Evolutionary conservation across 2,888 invertebrate genomes (phyloP), one percentile per base, ranked within the genome.

Genomic region (Rhynchonema sp.): DNA sequence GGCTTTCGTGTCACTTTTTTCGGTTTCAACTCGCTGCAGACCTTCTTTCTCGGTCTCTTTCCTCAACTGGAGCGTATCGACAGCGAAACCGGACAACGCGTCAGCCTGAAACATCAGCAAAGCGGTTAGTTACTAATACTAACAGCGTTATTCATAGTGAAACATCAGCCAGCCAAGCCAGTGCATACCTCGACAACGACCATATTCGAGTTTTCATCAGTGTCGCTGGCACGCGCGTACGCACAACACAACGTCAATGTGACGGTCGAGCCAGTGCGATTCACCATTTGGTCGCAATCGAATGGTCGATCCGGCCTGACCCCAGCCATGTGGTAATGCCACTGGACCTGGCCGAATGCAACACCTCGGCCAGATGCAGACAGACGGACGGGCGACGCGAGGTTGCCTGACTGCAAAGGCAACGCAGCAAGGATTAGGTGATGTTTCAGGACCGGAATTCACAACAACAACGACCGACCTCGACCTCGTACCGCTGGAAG

Each of bases 321-420:
- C 1, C 65, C 62, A 46, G 87, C 86, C 62, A 87, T 80, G 74
- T 85, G 84, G 70, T 86, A 89, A 55, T 81, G 80, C 65, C 86
- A 87, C 0, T 84, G 81, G 26, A 91, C 80, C 62, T 72, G 72
- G 1, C 66, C 69, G 62, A 71, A 72, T n/a, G 67, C 69, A 20
- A 88, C 80, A 17, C 91, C 91, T 55, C 79, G 80, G 22, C 91
- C 91, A 65, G 81, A 81, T 0, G 86, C 88, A 57, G 81, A 81
- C 27, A 89, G 79, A 62, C 82, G 82, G 1, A 88, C 80, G 62
- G 63, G 63, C 22, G 63, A 61, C 56, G 69, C 66, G 28, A n/a
- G n/a, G n/a, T n/a, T n/a, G n/a, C n/a, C n/a, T n/a, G n/a, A n/a
- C n/a, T n/a, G n/a, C n/a, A n/a, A n/a, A n/a, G n/a, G n/a, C n/a